A percentile compares a stretch with the other conserved stretches of the same genome.
Evolutionary conservation across 2,797 vertebrate genomes (phyloP).

Genomic region (Aulostomus chinensis): DNA sequence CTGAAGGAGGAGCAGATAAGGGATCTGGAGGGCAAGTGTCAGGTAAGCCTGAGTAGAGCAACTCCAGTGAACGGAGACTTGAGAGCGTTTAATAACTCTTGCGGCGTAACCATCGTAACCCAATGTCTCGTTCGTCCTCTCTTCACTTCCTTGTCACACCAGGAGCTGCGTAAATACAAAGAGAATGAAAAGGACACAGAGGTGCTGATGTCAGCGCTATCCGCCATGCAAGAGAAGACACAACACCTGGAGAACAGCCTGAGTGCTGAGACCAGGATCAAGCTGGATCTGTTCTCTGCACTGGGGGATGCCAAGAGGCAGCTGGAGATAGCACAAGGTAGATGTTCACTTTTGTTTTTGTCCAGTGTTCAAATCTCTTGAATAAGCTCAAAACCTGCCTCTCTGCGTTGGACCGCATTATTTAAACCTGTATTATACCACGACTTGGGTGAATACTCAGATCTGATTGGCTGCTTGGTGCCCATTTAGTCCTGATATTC

Average conservation of each 20-base stretch:
- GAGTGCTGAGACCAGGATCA: slow-evolving; percentile 93
- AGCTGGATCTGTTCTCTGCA: slow-evolving; percentile 93
- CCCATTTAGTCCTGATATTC: too few relatives aligned
- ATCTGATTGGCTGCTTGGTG: too few relatives aligned
- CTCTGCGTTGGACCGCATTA: too few relatives aligned
- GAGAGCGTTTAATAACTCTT: too few relatives aligned
- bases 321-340: slow-evolving; percentile 96
- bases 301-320: slow-evolving; percentile 93
- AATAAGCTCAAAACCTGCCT: too few relatives aligned
- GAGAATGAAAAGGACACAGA: slow-evolving; percentile 96
- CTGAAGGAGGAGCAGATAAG: slow-evolving; percentile 95
- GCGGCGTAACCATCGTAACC: background rate
- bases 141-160: background rate
- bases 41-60: slow-evolving; percentile 77
- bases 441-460: too few relatives aligned
- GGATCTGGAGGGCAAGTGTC: slow-evolving; percentile 94
- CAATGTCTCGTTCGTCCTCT: background rate
- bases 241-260: slow-evolving; percentile 98
- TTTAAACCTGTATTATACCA: too few relatives aligned
- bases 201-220: slow-evolving; percentile 94
- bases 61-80: background rate
- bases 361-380: too few relatives aligned
- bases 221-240: slow-evolving; percentile 97
- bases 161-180: slow-evolving; percentile 97
- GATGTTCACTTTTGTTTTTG: too few relatives aligned